Evolutionary conservation across 2,113 vertebrate genomes (phyloP), one percentile per base, ranked within the genome.

Genomic region (Gallinago media): DNA sequence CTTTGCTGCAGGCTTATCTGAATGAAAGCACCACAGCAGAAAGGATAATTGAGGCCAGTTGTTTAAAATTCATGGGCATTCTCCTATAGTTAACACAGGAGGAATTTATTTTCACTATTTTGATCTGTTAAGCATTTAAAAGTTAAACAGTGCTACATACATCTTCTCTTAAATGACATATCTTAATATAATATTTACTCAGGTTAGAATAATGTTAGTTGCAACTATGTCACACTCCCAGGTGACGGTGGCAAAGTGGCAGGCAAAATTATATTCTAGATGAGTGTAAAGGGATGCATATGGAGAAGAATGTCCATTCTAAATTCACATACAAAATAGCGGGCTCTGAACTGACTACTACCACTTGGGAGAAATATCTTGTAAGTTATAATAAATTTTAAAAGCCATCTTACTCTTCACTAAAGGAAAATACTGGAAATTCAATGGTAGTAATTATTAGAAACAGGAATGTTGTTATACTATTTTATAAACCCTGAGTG

Each of bases 1-100:
- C 92, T 87, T 92, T 85, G 61, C 96, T 95, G 92, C 88, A 89
- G 94, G 91, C 90, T 97, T 94, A 96, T 95, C 88, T 88, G 88
- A 94, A 93, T 92, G 94, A 88, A 94, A 78, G 92, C 79, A 72
- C 73, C 88, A 68, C 72, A 32, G 82, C 72, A 89, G 92, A 92
- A 92, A 61, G 88, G 73, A 96, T 82, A 94, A 96, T 92, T 65
- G 70, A 94, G 86, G 83, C 83, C 92, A 92, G 91, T 82, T 92
- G 82, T 88, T 96, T 96, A 82, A 96, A 92, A 96, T 97, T 92
- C 92, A 92, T n/a, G 49, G 83, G 18, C 31, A 54, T 93, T 89
- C 90, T 92, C 68, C 88, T 61, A 5, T 52, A 27, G 65, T 94
- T 82, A 78, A 68, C 65, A 75, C 56, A 22, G 72, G 12, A 84